These are phyloP conservation scores for Boleophthalmus pectinirostris DNA, from an alignment of 2,113 vertebrate species.

Conservation along the genomic window DNA sequence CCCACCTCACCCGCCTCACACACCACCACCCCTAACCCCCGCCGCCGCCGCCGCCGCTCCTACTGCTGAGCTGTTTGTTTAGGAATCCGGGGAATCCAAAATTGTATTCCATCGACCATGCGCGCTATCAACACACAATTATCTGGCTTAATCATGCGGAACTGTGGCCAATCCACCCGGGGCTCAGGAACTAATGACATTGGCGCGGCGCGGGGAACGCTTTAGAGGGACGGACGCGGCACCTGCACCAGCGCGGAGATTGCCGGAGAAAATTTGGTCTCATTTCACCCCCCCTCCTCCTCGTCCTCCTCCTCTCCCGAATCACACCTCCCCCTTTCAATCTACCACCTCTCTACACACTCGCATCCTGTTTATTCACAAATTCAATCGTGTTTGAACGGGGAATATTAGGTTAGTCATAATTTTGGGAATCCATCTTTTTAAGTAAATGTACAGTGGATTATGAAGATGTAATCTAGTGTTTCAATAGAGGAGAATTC, in stretches of 20 bases:
- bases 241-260: conserved; percentile 99
- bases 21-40: neutral
- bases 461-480: neutral
- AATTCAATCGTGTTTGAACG: conserved; percentile 45
- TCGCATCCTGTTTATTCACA: conserved; percentile 41
- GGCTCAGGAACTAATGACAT: conserved; percentile 99
- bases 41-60: conserved; percentile 1
- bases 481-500: neutral
- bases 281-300: conserved; percentile 81
- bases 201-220: conserved; percentile 94
- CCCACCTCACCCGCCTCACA: neutral
- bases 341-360: conserved; percentile 68
- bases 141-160: conserved; percentile 99
- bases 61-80: conserved; percentile 98
- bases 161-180: conserved; percentile 99
- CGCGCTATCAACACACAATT: conserved; percentile 99
- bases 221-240: conserved; percentile 98
- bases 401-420: neutral
- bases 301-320: conserved; percentile 26
- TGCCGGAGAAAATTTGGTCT: conserved; percentile 99
- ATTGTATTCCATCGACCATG: conserved; percentile 99
- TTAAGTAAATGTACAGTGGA: neutral
- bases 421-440: neutral
- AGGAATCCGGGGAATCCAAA: conserved; percentile 92
- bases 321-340: conserved; percentile 68